phyloP scores from a whole-genome alignment of 35 echinoderm and acorn worm genomes.

The Ophiothrix spiculata region DNA sequence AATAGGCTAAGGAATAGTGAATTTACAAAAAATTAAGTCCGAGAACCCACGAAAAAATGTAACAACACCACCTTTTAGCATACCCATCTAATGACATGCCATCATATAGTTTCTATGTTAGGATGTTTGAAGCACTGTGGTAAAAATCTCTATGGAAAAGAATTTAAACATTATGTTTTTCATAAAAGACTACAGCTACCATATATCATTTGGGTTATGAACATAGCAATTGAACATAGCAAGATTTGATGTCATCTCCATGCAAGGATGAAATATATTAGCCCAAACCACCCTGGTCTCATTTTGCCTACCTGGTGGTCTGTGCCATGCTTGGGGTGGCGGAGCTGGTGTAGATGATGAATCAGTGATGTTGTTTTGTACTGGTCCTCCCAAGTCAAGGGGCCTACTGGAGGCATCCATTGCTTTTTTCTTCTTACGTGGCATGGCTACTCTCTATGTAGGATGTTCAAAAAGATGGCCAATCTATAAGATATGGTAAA shows the following conservation, averaged over 20 bases:
- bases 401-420: not conserved
- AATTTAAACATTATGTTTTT: too few species aligned
- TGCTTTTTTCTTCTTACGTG: not conserved
- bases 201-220: not conserved
- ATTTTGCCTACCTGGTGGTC: not conserved
- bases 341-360: too few species aligned
- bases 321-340: not conserved
- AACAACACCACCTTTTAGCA: too few species aligned
- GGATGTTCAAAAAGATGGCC: too few species aligned
- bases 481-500: too few species aligned
- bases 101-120: not conserved
- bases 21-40: too few species aligned
- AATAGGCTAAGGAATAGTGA: too few species aligned
- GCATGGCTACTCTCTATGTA: too few species aligned
- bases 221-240: not conserved
- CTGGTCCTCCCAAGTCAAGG: not conserved
- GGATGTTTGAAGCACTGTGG: too few species aligned
- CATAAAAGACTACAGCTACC: not conserved
- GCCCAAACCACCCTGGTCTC: not conserved
- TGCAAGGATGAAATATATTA: not conserved
- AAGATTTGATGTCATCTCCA: not conserved
- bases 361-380: not conserved
- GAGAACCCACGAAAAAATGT: too few species aligned
- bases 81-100: not conserved
- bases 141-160: too few species aligned